phyloP scores from a whole-genome alignment of 2,113 vertebrate species.

The Falco punctatus region DNA sequence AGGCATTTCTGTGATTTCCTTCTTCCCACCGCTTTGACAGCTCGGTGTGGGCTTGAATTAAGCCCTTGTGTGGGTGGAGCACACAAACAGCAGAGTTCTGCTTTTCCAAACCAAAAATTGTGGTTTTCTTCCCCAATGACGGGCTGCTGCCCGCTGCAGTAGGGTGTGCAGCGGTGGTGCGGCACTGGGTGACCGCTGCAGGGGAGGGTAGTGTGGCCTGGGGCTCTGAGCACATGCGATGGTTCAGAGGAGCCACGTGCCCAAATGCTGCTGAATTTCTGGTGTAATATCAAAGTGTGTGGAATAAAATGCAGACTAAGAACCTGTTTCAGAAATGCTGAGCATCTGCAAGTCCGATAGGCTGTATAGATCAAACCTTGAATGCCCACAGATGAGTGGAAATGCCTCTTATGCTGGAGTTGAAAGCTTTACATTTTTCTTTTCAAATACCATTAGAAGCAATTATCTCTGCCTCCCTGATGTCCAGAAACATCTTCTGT shows the following conservation, averaged over 20 bases:
- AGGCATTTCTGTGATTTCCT: accelerated
- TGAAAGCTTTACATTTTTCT: not conserved
- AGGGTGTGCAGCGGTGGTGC: accelerated
- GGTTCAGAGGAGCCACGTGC: accelerated
- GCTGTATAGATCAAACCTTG: not conserved
- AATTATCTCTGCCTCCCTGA: not conserved
- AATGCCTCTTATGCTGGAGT: not conserved
- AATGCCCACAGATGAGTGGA: not conserved
- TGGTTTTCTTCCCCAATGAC: not conserved
- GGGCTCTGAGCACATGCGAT: accelerated
- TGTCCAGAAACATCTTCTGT: not conserved
- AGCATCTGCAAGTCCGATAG: accelerated
- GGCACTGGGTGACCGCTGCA: accelerated
- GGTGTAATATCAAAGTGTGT: accelerated
- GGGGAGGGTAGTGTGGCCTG: accelerated
- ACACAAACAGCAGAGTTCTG: not conserved
- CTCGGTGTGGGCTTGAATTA: accelerated
- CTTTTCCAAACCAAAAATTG: not conserved
- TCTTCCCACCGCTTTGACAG: not conserved
- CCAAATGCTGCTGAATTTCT: not conserved
- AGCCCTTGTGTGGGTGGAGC: accelerated
- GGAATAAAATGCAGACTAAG: not conserved
- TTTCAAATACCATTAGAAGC: not conserved
- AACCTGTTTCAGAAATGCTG: not conserved
- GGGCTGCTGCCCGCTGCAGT: accelerated